Evolutionary conservation across 2,797 vertebrate genomes (phyloP).

Genomic region (Pseudochirops cupreus): DNA sequence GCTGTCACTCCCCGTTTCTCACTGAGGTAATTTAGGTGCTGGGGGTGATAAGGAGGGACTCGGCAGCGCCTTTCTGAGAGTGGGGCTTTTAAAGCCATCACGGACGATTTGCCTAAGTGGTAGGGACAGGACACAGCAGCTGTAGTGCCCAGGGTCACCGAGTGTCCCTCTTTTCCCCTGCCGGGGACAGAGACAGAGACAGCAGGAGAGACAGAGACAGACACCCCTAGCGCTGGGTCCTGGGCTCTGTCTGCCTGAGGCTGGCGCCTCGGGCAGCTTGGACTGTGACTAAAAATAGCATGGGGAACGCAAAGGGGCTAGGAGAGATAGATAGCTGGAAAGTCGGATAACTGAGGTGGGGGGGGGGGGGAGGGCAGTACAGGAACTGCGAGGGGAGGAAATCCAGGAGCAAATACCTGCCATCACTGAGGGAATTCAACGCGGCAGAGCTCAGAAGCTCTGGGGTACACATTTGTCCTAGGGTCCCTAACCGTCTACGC

Average conservation of each 20-base stretch:
- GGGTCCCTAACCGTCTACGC: background rate
- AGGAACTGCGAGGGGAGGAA: background rate
- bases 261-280: background rate
- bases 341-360: background rate
- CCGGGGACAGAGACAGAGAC: constrained; percentile 62
- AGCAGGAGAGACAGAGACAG: constrained; percentile 74
- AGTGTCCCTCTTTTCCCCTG: constrained; percentile 80
- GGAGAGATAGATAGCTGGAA: background rate
- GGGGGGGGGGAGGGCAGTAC: background rate
- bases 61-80: constrained; percentile 86
- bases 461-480: background rate
- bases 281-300: constrained; percentile 92
- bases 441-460: background rate
- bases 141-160: constrained; percentile 88
- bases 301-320: constrained; percentile 78
- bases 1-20: background rate
- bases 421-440: background rate
- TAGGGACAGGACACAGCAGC: constrained; percentile 87
- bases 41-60: constrained; percentile 71
- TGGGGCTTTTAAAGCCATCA: constrained; percentile 92
- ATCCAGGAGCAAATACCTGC: background rate
- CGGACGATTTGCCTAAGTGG: constrained; percentile 88
- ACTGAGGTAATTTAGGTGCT: constrained; percentile 67
- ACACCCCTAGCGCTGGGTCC: constrained; percentile 69
- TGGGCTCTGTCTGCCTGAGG: constrained; percentile 84